Evolutionary conservation across 2,113 vertebrate species (phyloP).

Genomic region (Camelus bactrianus): DNA sequence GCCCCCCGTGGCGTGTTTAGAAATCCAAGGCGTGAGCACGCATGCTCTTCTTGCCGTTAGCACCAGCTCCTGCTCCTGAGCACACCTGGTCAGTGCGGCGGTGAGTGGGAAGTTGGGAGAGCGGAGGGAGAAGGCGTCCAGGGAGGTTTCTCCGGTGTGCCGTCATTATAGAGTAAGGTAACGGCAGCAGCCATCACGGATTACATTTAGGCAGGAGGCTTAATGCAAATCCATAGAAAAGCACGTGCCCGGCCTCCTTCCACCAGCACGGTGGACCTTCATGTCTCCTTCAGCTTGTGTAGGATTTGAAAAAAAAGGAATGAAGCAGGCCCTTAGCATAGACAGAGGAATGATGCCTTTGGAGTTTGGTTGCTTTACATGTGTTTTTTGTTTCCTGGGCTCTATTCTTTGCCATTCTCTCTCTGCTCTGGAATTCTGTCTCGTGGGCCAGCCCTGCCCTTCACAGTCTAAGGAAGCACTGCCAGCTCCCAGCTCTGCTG

Average conservation of each 20-base stretch:
- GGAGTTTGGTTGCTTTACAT: not conserved
- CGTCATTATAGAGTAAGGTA: not conserved
- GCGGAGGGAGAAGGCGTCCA: not conserved
- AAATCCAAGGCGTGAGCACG: not conserved
- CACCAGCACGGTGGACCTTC: not conserved
- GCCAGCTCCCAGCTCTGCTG: not conserved
- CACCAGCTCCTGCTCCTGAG: not conserved
- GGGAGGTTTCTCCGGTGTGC: not conserved
- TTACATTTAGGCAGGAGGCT: not conserved
- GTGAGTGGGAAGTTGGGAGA: not conserved
- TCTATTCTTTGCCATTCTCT: not conserved
- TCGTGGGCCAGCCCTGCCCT: not conserved
- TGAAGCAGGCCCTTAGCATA: not conserved
- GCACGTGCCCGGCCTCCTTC: not conserved
- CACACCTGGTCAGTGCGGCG: not conserved
- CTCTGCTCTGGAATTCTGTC: not conserved
- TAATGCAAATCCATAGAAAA: not conserved
- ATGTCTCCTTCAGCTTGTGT: not conserved
- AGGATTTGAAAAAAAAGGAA: not conserved
- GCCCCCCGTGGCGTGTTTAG: fast-evolving
- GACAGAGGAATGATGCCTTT: not conserved
- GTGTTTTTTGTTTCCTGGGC: not conserved
- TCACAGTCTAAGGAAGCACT: not conserved
- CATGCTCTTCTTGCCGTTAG: not conserved
- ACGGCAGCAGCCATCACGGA: not conserved